Conservation (phyloP, 2,113 vertebrate species). For the Limanda limanda region DNA sequence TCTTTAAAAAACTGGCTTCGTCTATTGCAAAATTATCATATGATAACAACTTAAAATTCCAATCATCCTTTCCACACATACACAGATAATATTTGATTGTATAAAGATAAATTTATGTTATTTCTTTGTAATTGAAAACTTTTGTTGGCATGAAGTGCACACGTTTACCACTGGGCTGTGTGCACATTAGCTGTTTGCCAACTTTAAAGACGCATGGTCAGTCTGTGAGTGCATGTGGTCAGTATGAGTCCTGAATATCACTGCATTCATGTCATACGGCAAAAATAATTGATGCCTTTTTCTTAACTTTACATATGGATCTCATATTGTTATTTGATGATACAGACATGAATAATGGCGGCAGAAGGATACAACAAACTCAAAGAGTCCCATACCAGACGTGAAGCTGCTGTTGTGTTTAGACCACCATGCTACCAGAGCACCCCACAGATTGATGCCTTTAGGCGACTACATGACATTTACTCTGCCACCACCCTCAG, state of each 20-base stretch:
- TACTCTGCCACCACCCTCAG: constrained; percentile 21
- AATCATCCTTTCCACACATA: too few species aligned
- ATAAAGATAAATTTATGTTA: not conserved
- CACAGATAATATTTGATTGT: not conserved
- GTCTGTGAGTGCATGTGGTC: not conserved
- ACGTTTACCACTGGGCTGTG: not conserved
- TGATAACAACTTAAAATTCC: not conserved
- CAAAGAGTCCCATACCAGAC: too few species aligned
- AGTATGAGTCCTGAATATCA: not conserved
- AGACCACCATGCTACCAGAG: not conserved
- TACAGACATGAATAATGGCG: not conserved
- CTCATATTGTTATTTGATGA: not conserved
- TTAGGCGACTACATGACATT: constrained; percentile 24
- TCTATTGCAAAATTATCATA: constrained; percentile 4
- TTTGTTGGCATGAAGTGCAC: not conserved
- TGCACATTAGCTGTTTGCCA: not conserved
- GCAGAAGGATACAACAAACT: not conserved
- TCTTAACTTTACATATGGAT: not conserved
- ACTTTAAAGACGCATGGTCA: not conserved
- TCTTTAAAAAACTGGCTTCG: not conserved
- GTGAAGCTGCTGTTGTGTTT: constrained; percentile 1
- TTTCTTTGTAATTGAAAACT: not conserved
- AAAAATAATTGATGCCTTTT: not conserved
- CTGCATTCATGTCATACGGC: constrained; percentile 10
- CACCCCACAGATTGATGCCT: constrained; percentile 4